Conservation (phyloP, 2,113 vertebrate species). For the Cathartes aura region DNA sequence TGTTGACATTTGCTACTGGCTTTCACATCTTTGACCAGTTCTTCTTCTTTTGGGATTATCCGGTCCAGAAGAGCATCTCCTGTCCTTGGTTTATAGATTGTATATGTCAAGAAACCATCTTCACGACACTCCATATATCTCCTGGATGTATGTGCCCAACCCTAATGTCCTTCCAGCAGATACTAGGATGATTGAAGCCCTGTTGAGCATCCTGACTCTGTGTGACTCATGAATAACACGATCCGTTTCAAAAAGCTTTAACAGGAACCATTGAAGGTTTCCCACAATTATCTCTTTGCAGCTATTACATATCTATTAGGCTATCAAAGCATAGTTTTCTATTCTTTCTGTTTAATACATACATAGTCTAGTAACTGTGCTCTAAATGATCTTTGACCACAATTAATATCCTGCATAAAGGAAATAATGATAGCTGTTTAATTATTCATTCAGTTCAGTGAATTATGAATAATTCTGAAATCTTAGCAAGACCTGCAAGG, state of each 20-base stretch:
- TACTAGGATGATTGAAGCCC: neutral
- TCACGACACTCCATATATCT: neutral
- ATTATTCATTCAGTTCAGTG: neutral
- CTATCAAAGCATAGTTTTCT: neutral
- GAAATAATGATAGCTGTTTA: neutral
- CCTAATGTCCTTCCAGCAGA: neutral
- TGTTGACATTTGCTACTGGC: neutral
- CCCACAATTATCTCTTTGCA: neutral
- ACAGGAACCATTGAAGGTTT: neutral
- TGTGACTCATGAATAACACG: neutral
- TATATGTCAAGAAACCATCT: neutral
- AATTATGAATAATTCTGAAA: neutral
- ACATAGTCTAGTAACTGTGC: neutral
- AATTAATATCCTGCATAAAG: neutral
- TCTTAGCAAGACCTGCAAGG: neutral
- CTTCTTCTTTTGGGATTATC: neutral
- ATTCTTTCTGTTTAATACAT: neutral
- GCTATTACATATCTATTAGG: neutral
- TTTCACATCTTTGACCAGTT: neutral
- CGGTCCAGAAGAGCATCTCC: neutral
- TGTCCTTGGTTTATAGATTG: neutral
- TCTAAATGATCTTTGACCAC: neutral
- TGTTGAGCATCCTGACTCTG: neutral
- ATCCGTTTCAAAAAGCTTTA: neutral
- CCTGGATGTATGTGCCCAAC: neutral